A percentile compares a stretch with the other conserved stretches of the same genome.
phyloP scores from a whole-genome alignment of 2,113 vertebrate genomes.

The Perccottus glenii region DNA sequence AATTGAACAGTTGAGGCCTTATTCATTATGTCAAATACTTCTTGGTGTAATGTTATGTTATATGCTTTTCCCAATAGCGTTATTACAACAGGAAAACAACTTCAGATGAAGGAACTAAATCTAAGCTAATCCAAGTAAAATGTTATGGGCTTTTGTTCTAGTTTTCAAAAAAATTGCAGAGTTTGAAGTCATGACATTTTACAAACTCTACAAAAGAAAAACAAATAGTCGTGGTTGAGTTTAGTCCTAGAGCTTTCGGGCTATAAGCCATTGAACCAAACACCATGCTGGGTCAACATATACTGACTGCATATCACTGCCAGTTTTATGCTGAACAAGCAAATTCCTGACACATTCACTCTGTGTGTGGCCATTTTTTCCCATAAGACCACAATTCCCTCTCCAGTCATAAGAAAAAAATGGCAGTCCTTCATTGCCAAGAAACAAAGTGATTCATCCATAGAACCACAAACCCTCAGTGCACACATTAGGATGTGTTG shows the following conservation, averaged over 20 bases:
- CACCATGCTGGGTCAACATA: conserved; percentile 6
- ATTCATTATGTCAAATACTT: no score
- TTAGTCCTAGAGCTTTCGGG: conserved; percentile 7
- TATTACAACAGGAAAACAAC: no score
- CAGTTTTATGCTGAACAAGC: conserved; percentile 38
- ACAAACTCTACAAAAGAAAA: not conserved
- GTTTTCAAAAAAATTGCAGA: no score
- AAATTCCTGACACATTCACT: conserved; percentile 31
- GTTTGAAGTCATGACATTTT: not conserved
- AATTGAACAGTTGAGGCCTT: no score
- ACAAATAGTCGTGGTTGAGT: not conserved
- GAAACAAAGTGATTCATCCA: conserved; percentile 17
- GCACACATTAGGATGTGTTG: conserved; percentile 37
- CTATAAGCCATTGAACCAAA: conserved; percentile 15
- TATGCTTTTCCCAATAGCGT: no score
- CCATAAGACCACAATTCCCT: conserved; percentile 16
- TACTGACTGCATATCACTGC: conserved; percentile 20
- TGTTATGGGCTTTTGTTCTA: no score
- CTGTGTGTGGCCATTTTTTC: conserved; percentile 4
- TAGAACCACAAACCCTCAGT: conserved; percentile 31
- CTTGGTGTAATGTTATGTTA: no score
- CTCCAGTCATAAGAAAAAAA: conserved; percentile 18
- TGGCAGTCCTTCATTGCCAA: conserved; percentile 14
- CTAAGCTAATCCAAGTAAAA: no score
- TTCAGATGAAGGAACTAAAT: no score